Evolutionary conservation across 2,888 invertebrate genomes (phyloP), one percentile per base, ranked within the genome.

Genomic region (Endomychus coccineus): DNA sequence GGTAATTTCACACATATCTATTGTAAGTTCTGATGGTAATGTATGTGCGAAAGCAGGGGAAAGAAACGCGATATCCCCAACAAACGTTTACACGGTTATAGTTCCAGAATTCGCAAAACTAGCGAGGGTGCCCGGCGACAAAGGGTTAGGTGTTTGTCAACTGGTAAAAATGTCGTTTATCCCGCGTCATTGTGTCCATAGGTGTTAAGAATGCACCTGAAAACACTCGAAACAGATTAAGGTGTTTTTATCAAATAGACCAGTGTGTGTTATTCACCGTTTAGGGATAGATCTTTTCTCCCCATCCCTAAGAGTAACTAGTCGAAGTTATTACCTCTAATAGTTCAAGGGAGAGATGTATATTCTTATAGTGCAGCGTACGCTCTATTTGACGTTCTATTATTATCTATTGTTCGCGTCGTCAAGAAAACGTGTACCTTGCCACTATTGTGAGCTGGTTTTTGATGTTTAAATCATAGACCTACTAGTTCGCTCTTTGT

Each of bases 201-300:
- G 30, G 38, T 38, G 38, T 34, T 38, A 38, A 38, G 33, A 38
- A 33, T 33, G 30, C 38, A 38, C 38, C 38, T 39, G 39, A 39
- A 35, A 39, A 34, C 30, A 34, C 34, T 39, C 30, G 19, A 34
- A 34, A 25, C 30, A 34, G 34, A 35, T 39, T 39, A 39, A 39
- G 39, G 34, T 39, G 34, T 39, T 39, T 34, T 38, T 28, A 16
- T 15, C 23, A 29, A 33, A 33, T 37, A 25, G 25, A 25, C 10
- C 6, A 11, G 9, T 16, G 12, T 27, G 9, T 22, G 23, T 25
- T 29, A 12, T 23, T 14, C 21, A 13, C 13, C 10, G 11, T 31
- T 19, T 7, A 6, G 21, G 21, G n/a, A 6, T 37, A 37, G 36
- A 15, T 31, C 17, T 31, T 24, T 30, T 31, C 36, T 37, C n/a